Conservation (phyloP, 2,797 vertebrate genomes). For the Notoglanidium macrostoma region DNA sequence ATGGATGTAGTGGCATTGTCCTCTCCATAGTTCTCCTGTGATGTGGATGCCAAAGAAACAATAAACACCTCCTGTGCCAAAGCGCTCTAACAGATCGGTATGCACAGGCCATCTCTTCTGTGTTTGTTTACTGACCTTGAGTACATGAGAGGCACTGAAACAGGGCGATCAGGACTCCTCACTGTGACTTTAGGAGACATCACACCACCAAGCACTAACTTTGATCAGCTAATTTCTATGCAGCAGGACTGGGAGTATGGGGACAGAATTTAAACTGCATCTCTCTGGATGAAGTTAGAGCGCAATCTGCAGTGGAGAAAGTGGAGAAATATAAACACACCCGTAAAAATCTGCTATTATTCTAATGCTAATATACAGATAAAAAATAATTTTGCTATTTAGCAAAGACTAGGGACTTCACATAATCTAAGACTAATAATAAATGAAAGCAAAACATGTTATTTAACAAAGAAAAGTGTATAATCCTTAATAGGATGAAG, state of each 20-base stretch:
- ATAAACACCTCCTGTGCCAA: slow-evolving; percentile 38
- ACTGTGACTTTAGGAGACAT: slow-evolving; percentile 57
- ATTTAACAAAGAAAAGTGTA: neutral
- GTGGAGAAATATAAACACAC: neutral
- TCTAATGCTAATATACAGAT: neutral
- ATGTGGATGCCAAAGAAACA: slow-evolving; percentile 14
- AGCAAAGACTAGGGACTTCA: neutral
- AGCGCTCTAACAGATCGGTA: slow-evolving; percentile 41
- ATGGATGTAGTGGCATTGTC: neutral
- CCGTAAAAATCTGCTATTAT: neutral
- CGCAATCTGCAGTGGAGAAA: neutral
- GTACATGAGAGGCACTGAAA: slow-evolving; percentile 56
- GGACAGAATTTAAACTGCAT: neutral
- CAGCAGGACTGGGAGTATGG: neutral
- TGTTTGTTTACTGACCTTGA: slow-evolving; percentile 63
- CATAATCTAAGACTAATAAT: neutral
- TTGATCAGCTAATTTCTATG: neutral
- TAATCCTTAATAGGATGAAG: neutral
- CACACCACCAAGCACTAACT: neutral
- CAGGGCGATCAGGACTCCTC: slow-evolving; percentile 46
- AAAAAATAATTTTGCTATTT: neutral
- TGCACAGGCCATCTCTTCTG: slow-evolving; percentile 19
- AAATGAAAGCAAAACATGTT: neutral
- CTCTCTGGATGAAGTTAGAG: neutral
- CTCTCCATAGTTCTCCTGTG: neutral